Evolutionary conservation across 2,797 vertebrate species (phyloP).

Genomic region (Cryptoprocta ferox): DNA sequence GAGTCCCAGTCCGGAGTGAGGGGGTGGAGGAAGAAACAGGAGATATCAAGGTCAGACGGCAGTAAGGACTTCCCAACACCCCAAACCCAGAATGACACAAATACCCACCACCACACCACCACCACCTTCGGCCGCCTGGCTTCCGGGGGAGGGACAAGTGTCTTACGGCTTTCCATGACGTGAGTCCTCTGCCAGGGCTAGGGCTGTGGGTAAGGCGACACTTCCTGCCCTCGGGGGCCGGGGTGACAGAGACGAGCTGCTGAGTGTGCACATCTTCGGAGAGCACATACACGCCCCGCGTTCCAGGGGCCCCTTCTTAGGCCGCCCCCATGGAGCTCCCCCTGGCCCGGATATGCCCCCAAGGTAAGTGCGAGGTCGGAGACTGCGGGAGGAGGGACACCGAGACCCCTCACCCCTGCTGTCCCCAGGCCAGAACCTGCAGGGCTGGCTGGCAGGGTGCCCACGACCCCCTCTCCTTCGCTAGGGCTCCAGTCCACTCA

Average conservation of each 20-base stretch:
- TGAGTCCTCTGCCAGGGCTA: neutral
- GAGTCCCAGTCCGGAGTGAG: neutral
- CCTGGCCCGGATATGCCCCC: slow-evolving; percentile 50
- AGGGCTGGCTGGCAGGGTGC: neutral
- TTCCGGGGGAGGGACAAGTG: slow-evolving; percentile 48
- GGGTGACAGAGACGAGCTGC: slow-evolving; percentile 2
- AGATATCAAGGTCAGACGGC: neutral
- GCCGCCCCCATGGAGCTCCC: slow-evolving; percentile 52
- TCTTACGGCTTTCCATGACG: slow-evolving; percentile 77
- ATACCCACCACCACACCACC: neutral
- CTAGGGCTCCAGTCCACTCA: neutral
- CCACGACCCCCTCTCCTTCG: neutral
- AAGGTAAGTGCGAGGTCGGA: slow-evolving; percentile 65
- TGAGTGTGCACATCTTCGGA: slow-evolving; percentile 26
- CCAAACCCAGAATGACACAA: neutral
- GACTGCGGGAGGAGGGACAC: neutral
- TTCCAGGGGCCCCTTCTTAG: neutral
- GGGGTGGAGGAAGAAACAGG: neutral
- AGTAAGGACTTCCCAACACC: neutral
- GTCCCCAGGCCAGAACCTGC: neutral
- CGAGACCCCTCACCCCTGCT: neutral
- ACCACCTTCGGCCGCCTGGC: neutral
- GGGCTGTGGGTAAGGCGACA: slow-evolving; percentile 70
- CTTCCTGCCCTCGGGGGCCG: slow-evolving; percentile 73
- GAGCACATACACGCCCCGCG: neutral